Percentiles rank a stretch among this genome's conserved stretches.
Conservation (phyloP, 2,888 invertebrate genomes). For the Eueremaeus valkanovi region DNA sequence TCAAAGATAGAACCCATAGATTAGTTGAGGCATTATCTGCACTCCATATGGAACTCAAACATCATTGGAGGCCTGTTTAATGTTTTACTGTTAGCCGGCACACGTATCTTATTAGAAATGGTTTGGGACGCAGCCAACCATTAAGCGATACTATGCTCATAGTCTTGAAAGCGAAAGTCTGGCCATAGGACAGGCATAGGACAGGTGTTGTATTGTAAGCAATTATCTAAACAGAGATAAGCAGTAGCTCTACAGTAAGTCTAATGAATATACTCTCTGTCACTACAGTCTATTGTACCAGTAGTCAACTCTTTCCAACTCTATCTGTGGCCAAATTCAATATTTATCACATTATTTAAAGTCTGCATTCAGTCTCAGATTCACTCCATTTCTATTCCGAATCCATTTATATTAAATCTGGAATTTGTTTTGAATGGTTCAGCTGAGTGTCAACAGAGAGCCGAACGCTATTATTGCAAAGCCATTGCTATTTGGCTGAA, state of each 20-base stretch:
- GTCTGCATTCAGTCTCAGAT: too few relatives aligned
- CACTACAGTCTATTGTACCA: too few relatives aligned
- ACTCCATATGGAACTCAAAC: constrained; percentile 26
- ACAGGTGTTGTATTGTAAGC: constrained; percentile 20
- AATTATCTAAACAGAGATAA: constrained; percentile 9
- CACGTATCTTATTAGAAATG: constrained; percentile 33
- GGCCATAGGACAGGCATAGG: constrained; percentile 22
- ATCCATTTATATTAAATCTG: not conserved
- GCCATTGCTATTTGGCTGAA: not conserved
- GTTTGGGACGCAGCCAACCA: not conserved
- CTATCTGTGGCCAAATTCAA: too few relatives aligned
- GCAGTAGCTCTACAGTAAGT: not conserved
- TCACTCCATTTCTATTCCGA: too few relatives aligned
- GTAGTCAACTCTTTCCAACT: too few relatives aligned
- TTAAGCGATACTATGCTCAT: not conserved
- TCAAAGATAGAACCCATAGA: constrained; percentile 6
- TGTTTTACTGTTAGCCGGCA: not conserved
- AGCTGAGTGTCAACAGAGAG: constrained; percentile 31
- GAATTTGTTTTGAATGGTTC: constrained; percentile 6
- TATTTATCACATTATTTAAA: too few relatives aligned
- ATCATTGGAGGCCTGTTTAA: constrained; percentile 3
- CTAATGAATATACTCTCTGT: not conserved
- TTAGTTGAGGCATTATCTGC: constrained; percentile 21
- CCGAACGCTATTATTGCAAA: not conserved
- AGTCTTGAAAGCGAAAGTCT: constrained; percentile 1